Evolutionary conservation across 2,113 vertebrate species (phyloP).

Genomic region (Bambusicola thoracicus): DNA sequence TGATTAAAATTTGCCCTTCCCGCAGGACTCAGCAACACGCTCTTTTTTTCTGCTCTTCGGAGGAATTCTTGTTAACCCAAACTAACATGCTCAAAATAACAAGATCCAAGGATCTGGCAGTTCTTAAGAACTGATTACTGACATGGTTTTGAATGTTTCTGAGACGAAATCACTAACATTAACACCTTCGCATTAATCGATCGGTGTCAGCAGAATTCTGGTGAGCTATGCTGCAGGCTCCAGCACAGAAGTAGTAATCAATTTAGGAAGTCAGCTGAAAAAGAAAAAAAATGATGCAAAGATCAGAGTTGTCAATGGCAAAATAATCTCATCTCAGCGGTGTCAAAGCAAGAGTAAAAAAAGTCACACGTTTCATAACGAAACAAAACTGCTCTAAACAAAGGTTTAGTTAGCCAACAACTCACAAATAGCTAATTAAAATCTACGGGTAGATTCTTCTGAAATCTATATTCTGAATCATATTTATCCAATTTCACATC

Average conservation of each 20-base stretch:
- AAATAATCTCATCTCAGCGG: constrained; percentile 71
- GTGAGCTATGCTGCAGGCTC: constrained; percentile 68
- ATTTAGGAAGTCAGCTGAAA: constrained; percentile 73
- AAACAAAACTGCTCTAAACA: constrained; percentile 16
- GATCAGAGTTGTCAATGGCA: constrained; percentile 75
- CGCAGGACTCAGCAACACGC: neutral
- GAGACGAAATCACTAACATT: constrained; percentile 72
- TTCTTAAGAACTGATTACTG: constrained; percentile 70
- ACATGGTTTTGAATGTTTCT: constrained; percentile 71
- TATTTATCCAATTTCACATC: neutral
- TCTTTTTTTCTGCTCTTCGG: neutral
- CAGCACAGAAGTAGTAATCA: constrained; percentile 70
- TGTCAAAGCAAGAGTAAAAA: constrained; percentile 59
- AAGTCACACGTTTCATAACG: neutral
- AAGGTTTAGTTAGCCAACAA: neutral
- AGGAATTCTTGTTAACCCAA: constrained; percentile 55
- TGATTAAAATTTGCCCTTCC: constrained; percentile 37
- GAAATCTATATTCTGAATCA: neutral
- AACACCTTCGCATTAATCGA: constrained; percentile 74
- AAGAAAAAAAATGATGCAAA: constrained; percentile 76
- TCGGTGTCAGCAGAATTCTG: constrained; percentile 72
- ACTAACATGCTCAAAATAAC: constrained; percentile 46
- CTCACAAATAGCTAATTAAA: constrained; percentile 5
- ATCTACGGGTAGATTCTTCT: neutral
- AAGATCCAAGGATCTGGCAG: constrained; percentile 62